A percentile compares a stretch with the other conserved stretches of the same genome.
phyloP scores from a whole-genome alignment of 2,797 vertebrate genomes.

The Iguana delicatissima region DNA sequence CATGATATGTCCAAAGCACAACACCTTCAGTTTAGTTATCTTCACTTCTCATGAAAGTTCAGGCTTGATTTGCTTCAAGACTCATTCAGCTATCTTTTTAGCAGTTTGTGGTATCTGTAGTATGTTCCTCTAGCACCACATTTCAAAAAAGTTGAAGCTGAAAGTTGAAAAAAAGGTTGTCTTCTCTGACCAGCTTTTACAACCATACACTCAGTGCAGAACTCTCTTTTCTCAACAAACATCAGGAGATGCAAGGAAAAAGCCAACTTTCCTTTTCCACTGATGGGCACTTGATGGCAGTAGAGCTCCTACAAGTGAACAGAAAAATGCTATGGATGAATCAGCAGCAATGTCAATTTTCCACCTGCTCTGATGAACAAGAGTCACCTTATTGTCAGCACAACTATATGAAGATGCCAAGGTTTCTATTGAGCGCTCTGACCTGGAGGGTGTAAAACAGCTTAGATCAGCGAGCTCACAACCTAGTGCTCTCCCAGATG shows the following conservation, averaged over 20 bases:
- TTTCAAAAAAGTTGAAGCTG: too few species aligned
- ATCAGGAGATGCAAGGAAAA: background rate
- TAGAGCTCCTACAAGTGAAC: rapidly evolving
- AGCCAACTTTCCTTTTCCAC: rapidly evolving
- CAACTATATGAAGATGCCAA: background rate
- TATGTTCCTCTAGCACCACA: too few species aligned
- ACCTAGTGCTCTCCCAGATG: too few species aligned
- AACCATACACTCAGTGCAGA: too few species aligned
- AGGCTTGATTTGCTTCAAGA: background rate
- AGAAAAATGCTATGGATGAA: rapidly evolving
- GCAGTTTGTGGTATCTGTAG: too few species aligned
- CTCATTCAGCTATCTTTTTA: background rate
- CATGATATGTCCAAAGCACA: background rate
- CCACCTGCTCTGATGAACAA: rapidly evolving
- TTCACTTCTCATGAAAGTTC: background rate
- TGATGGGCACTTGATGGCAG: conserved; percentile 57
- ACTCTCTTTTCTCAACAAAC: too few species aligned
- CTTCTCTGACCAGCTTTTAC: too few species aligned
- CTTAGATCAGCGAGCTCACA: background rate
- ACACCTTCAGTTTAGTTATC: too few species aligned
- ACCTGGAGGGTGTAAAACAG: background rate
- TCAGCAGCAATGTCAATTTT: conserved; percentile 43
- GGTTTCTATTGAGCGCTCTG: background rate
- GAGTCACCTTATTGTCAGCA: background rate
- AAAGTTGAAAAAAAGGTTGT: too few species aligned